Percentiles rank a stretch among this genome's conserved stretches.
Evolutionary conservation across 2,888 invertebrate species (phyloP).

Genomic region (Himalopsyche kuldschensis): DNA sequence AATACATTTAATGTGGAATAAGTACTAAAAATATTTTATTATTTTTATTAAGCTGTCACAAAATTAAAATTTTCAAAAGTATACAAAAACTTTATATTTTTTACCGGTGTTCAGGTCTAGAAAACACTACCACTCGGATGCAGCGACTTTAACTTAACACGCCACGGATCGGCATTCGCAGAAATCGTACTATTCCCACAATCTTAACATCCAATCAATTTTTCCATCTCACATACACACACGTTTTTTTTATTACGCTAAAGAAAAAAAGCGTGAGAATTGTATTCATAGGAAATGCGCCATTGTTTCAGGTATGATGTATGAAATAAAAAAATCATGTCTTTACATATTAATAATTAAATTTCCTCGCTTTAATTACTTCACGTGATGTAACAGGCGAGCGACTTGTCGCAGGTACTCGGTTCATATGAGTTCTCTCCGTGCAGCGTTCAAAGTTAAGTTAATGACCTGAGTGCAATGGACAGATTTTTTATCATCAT

Average conservation of each 20-base stretch:
- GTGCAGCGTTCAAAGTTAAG: background rate
- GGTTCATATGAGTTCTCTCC: background rate
- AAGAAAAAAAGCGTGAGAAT: background rate
- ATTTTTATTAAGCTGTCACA: too few species aligned
- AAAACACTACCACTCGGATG: too few species aligned
- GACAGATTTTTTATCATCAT: too few species aligned
- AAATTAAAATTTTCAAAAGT: too few species aligned
- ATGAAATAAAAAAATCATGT: background rate
- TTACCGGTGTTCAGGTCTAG: too few species aligned
- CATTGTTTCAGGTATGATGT: background rate
- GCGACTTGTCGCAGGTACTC: background rate
- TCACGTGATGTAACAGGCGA: background rate
- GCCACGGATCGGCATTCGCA: too few species aligned
- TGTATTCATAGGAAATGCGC: background rate
- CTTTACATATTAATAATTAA: background rate
- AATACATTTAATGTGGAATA: too few species aligned
- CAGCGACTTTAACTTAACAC: too few species aligned
- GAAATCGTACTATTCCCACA: background rate
- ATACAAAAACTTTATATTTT: too few species aligned
- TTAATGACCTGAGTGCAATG: background rate
- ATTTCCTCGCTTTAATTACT: background rate
- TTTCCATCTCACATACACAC: background rate
- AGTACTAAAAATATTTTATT: too few species aligned
- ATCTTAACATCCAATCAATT: background rate
- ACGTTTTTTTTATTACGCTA: background rate